Base-by-base conservation (phyloP, 2,888 invertebrate species). In the Eledona agricola region DNA sequence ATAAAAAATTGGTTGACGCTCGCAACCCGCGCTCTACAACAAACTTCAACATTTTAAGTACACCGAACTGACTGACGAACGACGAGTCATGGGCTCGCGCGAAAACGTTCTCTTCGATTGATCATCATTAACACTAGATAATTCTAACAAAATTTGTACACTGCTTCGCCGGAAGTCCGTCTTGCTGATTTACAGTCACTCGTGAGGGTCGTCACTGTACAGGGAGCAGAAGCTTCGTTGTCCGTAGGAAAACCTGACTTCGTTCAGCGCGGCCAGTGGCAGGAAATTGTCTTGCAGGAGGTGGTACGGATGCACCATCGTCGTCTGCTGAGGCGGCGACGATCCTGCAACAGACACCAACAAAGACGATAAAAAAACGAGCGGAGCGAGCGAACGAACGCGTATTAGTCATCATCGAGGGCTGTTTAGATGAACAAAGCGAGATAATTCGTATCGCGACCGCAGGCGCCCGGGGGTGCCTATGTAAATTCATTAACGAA, bases 201-300 rank as follows among this genome's bases (percentile, higher is more conserved):
- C 51, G 50, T 53, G 42, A n/a, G n/a, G n/a, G 45, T 59, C 62
- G 61, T 66, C 65, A 64, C 66, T 63, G 61, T 62, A 65, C 56
- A 64, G 55, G 46, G 59, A 59, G n/a, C n/a, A n/a, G 47, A 59
- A 57, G 49, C 50, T 65, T 66, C 67, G 65, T 66, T 69, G 69
- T 62, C 63, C 69, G 57, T 62, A 59, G 28, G 62, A 60, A 64
- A 65, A 65, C 60, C 66, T 59, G 47, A 61, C 63, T 38, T 63
- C 59, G 16, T 62, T 55, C 47, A 61, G 60, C 59, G 59, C 62
- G 29, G 63, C 64, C 47, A 62, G 59, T 28, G 63, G 58, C 45
- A 64, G 50, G 55, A 61, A 64, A 51, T 52, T 55, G 4, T 55
- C 55, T 42, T 62, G 58, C 32, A 55, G 55, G 19, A 55, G 45